phyloP scores from a whole-genome alignment of 2,888 invertebrate species.

The Tenthredo distinguenda region DNA sequence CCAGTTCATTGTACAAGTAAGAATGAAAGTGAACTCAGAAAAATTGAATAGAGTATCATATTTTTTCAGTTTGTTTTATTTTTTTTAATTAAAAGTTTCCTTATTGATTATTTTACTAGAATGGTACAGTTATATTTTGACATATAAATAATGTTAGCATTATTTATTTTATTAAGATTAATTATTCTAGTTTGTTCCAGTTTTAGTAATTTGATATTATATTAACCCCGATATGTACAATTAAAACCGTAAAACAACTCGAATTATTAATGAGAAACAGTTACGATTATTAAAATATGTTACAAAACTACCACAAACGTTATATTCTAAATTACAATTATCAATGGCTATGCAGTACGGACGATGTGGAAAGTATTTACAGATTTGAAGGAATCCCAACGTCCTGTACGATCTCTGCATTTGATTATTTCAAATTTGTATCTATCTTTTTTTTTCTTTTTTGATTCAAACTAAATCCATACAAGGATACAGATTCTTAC shows the following conservation, averaged over 20 bases:
- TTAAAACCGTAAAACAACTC: slow-evolving; percentile 6
- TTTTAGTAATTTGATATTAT: slow-evolving; percentile 1
- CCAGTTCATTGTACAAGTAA: background rate
- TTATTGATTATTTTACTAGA: slow-evolving; percentile 51
- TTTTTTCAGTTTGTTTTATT: slow-evolving; percentile 53
- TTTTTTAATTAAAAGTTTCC: slow-evolving; percentile 59
- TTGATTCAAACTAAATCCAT: background rate
- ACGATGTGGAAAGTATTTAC: background rate
- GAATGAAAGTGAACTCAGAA: background rate
- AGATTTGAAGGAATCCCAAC: background rate
- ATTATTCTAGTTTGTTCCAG: background rate
- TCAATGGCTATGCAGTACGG: background rate
- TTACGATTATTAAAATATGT: background rate
- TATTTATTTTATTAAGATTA: slow-evolving; percentile 13
- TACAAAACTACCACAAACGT: background rate
- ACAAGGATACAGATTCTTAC: background rate
- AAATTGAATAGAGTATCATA: background rate
- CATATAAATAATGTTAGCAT: slow-evolving; percentile 49
- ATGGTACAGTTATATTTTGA: slow-evolving; percentile 45
- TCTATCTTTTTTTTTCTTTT: background rate
- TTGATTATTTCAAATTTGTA: background rate
- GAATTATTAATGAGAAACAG: background rate
- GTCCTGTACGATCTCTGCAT: background rate
- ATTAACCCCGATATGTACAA: slow-evolving; percentile 30
- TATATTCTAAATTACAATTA: background rate